Evolutionary conservation across 2,888 invertebrate genomes (phyloP), one percentile per base, ranked within the genome.

Genomic region (Stenchaetothrips biformis): DNA sequence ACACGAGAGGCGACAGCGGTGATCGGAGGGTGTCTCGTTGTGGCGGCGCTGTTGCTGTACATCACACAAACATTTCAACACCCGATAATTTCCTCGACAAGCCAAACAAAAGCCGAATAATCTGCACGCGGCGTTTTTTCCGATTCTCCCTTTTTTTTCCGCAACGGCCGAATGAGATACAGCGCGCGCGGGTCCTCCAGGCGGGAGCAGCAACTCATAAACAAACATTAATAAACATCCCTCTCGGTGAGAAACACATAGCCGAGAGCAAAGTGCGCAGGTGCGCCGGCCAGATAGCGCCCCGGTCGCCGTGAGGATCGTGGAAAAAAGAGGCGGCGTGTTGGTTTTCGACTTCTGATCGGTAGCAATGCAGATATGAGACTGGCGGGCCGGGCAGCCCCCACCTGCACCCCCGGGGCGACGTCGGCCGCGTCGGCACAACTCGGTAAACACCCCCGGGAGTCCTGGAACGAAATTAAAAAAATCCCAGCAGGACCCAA

Each of bases 191-290:
- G 4, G 37, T 37, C 18, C 59, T 13, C 59, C n/a, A 11, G 53
- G 53, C 8, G 53, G 53, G 18, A 59, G 59, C 18, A 59, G 16
- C 59, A 59, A 59, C 59, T 59, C 59, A 59, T 59, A 13, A 59
- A 59, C 59, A 59, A 59, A 59, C 59, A 59, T 59, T 59, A 59
- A 59, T 59, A 59, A 18, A 59, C 59, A 59, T 59, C 59, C 37
- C 37, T 59, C 59, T 59, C 59, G 59, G 59, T 13, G 59, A 59
- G 59, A 59, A 59, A 59, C 59, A 59, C 59, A 59, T 59, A 59
- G 59, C 59, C 59, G 59, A 59, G 18, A 59, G 59, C 59, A 16
- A 59, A 59, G 18, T 18, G 59, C 59, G 59, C 59, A 59, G 59
- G 13, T 59, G 59, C 13, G 16, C 59, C 59, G 59, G 13, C 18